Percentiles rank a stretch among this genome's conserved stretches.
phyloP scores from a whole-genome alignment of 2,888 invertebrate genomes.

The Zygaena filipendulae region DNA sequence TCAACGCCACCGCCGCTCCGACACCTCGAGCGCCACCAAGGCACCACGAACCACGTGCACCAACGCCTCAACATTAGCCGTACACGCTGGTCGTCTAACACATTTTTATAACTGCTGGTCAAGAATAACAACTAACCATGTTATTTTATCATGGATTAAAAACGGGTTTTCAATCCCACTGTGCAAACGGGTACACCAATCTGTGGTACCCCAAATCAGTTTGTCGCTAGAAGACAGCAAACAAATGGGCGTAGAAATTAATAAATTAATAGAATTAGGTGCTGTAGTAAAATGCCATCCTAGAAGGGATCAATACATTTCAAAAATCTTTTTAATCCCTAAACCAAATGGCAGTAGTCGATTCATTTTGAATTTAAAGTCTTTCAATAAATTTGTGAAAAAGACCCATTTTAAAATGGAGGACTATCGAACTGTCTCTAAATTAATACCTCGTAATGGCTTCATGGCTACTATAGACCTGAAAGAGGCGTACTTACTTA shows the following conservation, averaged over 20 bases:
- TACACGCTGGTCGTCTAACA: conserved; percentile 14
- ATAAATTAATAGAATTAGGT: conserved; percentile 5
- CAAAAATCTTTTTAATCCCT: conserved; percentile 4
- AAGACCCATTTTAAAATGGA: conserved; percentile 9
- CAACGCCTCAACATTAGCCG: conserved; percentile 9
- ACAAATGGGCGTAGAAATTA: conserved; percentile 1
- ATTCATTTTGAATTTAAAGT: conserved; percentile 11
- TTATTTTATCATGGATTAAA: too few species aligned
- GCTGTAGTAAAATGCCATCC: conserved; percentile 3
- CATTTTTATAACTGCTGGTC: conserved; percentile 17
- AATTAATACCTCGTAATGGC: conserved; percentile 1
- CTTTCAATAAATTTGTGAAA: conserved; percentile 8
- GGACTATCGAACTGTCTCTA: conserved; percentile 6
- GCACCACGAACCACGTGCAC: conserved; percentile 3
- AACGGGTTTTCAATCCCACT: too few species aligned
- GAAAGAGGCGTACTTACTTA: conserved; percentile 8
- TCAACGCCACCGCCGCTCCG: too few species aligned
- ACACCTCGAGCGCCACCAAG: too few species aligned
- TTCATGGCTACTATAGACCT: conserved; percentile 9
- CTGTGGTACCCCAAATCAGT: too few species aligned
- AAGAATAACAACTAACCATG: conserved; percentile 10
- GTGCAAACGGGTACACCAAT: too few species aligned
- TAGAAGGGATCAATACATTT: conserved; percentile 2
- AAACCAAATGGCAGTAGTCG: conserved; percentile 5
- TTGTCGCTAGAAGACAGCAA: conserved; percentile 7